Base-by-base conservation (phyloP, 2,888 invertebrate species). In the Drosophila atroscutellata region DNA sequence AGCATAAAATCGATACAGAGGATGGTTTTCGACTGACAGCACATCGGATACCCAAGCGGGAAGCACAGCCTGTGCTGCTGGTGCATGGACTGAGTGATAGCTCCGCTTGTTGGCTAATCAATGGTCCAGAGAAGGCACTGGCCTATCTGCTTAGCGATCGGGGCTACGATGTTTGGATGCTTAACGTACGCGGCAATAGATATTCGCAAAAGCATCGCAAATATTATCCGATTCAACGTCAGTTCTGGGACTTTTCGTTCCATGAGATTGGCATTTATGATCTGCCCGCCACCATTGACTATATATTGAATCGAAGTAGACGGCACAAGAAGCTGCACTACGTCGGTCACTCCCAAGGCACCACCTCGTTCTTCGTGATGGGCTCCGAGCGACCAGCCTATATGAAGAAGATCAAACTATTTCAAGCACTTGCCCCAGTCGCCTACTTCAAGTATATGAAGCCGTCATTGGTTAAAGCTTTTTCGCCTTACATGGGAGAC, bases 11-110 rank as follows among this genome's bases (percentile, higher is more conserved):
- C 0, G 93, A 93, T 18, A 97, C 98, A 0, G 87, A 93, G 15
- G 98, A 98, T 93, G 96, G 96, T 0, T 98, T 97, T 86, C 94
- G 96, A 9, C 92, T 98, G 68, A 93, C 94, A 50, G 82, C 97
- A 85, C 96, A 97, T 89, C 94, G 97, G 39, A 96, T 98, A 52
- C 94, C 94, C 0, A 89, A 74, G 13, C 81, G 83, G 0, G 84
- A 83, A 0, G 94, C 94, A 13, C 94, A 94, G 1, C 94, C 94
- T 0, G 94, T 95, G 0, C 93, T 96, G 28, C 52, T 96, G 54
- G 94, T 95, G 92, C 96, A 96, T 77, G 96, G 98, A 0, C 91
- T 98, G 0, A 85, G 96, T n/a, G 95, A 95, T 26, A 95, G 95
- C 24, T 96, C 97, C 0, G 94, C 95, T 0, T 94, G 95, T 75